phyloP scores from a whole-genome alignment of 2,113 vertebrate species.

The Machaerirhynchus nigripectus region DNA sequence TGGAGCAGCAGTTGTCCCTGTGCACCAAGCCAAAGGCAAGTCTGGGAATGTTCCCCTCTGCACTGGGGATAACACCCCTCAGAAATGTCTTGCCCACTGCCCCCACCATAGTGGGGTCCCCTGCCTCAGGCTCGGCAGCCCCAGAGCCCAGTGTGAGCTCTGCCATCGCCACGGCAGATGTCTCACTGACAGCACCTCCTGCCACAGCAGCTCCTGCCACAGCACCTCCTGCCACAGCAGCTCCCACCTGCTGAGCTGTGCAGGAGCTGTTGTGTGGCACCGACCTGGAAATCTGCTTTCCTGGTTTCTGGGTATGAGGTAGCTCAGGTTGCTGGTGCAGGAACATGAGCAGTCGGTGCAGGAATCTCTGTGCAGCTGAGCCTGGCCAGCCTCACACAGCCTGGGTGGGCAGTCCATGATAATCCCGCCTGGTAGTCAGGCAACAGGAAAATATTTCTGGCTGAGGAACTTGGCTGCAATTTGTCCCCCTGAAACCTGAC shows the following conservation, averaged over 20 bases:
- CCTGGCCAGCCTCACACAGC: background rate
- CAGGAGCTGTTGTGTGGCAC: background rate
- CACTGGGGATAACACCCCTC: background rate
- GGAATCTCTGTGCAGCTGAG: background rate
- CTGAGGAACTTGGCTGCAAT: background rate
- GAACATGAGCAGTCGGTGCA: background rate
- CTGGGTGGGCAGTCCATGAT: fast-evolving
- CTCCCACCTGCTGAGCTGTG: constrained; percentile 13
- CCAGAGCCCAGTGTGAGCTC: background rate
- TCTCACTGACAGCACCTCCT: constrained; percentile 23
- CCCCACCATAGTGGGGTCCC: fast-evolving
- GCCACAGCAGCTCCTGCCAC: constrained; percentile 14
- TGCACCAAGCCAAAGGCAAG: background rate
- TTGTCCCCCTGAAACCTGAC: background rate
- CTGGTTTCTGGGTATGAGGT: background rate
- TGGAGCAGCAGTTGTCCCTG: background rate
- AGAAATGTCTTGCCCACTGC: background rate
- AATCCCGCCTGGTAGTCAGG: background rate
- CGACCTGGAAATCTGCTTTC: background rate
- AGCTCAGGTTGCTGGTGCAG: background rate
- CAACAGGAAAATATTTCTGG: background rate
- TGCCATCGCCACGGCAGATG: background rate
- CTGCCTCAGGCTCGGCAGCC: background rate
- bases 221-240: no score
- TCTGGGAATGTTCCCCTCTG: background rate